Evolutionary conservation across 2,113 vertebrate species (phyloP).

Genomic region (Ceuthmochares aereus): DNA sequence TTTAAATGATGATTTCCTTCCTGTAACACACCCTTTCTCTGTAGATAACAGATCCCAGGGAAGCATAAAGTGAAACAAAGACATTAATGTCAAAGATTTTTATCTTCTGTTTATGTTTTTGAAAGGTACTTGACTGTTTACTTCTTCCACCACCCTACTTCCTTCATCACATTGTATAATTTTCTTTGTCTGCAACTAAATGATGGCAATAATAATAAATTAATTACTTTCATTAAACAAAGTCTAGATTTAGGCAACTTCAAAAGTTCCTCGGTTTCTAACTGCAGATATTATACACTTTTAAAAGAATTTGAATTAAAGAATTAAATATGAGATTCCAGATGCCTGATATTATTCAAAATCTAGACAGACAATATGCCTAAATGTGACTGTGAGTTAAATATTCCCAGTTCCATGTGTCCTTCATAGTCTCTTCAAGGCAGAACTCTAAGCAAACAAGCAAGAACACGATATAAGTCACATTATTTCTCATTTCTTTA

Average conservation of each 20-base stretch:
- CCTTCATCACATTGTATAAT: neutral
- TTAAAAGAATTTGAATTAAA: neutral
- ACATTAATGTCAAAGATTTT: neutral
- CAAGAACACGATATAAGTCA: neutral
- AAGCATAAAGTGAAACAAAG: neutral
- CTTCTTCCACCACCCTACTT: neutral
- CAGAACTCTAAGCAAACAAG: neutral
- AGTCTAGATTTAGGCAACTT: neutral
- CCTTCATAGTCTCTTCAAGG: neutral
- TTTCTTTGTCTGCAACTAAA: neutral
- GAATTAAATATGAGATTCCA: neutral
- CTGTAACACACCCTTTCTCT: neutral
- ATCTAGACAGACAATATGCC: neutral
- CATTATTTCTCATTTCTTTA: neutral
- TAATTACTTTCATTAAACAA: neutral
- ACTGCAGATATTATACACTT: neutral
- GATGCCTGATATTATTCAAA: neutral
- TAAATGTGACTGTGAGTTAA: neutral
- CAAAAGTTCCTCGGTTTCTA: neutral
- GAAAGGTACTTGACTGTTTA: neutral
- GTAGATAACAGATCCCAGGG: neutral
- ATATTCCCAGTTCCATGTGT: neutral
- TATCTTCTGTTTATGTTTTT: neutral
- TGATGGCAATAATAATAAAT: neutral
- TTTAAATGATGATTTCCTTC: constrained; percentile 8